Evolutionary conservation across 2,888 invertebrate genomes (phyloP).

Genomic region (Drosophila hamatofila): DNA sequence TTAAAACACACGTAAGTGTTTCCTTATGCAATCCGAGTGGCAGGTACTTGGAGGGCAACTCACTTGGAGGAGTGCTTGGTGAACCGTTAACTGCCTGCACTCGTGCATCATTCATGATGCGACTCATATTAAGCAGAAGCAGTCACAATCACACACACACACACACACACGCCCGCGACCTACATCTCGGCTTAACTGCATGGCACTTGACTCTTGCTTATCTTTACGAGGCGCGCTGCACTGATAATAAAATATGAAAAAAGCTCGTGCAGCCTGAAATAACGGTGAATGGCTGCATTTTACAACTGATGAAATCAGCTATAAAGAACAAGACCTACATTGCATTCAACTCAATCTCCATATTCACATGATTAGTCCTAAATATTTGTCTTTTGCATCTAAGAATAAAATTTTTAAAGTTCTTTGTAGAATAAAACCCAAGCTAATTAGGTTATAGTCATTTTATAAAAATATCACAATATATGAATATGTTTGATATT

Average conservation of each 20-base stretch:
- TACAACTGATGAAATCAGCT: neutral
- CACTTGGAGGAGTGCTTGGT: constrained; percentile 37
- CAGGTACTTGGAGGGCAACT: constrained; percentile 27
- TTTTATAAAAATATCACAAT: no score
- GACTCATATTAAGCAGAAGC: constrained; percentile 30
- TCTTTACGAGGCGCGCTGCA: constrained; percentile 7
- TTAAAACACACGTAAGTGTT: constrained; percentile 42
- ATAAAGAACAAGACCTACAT: neutral
- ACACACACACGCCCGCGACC: constrained; percentile 36
- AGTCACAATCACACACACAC: constrained; percentile 6
- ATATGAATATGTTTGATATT: no score
- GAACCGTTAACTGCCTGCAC: constrained; percentile 54
- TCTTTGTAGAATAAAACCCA: neutral
- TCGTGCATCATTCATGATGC: constrained; percentile 60
- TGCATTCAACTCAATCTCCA: neutral
- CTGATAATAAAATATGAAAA: constrained; percentile 9
- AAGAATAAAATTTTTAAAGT: neutral
- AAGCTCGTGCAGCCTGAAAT: neutral
- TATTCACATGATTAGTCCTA: neutral
- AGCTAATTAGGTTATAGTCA: neutral
- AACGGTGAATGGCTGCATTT: neutral
- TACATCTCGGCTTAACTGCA: constrained; percentile 25
- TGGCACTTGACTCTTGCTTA: constrained; percentile 24
- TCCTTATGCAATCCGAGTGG: constrained; percentile 44
- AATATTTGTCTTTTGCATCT: neutral